Conservation (phyloP, 2,797 vertebrate species). For the Phoxinus dragarum region DNA sequence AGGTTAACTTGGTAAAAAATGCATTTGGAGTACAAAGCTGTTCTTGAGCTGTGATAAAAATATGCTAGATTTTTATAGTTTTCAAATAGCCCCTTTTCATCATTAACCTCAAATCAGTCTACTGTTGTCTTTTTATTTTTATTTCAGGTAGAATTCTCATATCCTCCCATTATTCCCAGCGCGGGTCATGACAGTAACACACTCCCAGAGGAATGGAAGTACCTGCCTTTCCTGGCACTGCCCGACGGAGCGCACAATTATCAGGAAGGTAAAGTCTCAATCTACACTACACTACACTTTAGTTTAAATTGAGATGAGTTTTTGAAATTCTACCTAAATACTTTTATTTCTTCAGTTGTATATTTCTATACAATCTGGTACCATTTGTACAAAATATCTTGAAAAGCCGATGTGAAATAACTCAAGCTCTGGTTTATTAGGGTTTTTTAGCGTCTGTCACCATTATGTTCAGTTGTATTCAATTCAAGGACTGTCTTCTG, state of each 20-base stretch:
- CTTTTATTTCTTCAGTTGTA: not conserved
- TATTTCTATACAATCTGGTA: not conserved
- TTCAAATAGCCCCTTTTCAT: not conserved
- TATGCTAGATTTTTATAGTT: not conserved
- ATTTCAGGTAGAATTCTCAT: constrained; percentile 91
- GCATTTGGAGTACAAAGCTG: not conserved
- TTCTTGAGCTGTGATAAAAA: not conserved
- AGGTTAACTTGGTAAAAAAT: not conserved
- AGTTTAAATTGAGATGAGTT: not conserved
- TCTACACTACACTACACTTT: not conserved
- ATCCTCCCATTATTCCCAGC: constrained; percentile 88
- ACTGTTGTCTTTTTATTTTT: constrained; percentile 10
- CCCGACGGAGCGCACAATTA: constrained; percentile 98
- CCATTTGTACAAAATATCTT: not conserved
- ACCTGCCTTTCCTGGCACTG: constrained; percentile 92
- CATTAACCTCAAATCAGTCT: not conserved
- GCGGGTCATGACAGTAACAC: constrained; percentile 89
- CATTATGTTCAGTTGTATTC: too few species aligned
- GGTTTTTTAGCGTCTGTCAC: too few species aligned
- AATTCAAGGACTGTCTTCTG: too few species aligned
- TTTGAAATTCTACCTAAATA: not conserved
- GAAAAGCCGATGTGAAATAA: not conserved
- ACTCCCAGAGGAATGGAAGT: constrained; percentile 95
- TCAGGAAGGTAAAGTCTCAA: constrained; percentile 85
- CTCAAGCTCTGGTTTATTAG: too few species aligned